Evolutionary conservation across 2,113 vertebrate genomes (phyloP), one percentile per base, ranked within the genome.

Genomic region (Sturnira hondurensis): DNA sequence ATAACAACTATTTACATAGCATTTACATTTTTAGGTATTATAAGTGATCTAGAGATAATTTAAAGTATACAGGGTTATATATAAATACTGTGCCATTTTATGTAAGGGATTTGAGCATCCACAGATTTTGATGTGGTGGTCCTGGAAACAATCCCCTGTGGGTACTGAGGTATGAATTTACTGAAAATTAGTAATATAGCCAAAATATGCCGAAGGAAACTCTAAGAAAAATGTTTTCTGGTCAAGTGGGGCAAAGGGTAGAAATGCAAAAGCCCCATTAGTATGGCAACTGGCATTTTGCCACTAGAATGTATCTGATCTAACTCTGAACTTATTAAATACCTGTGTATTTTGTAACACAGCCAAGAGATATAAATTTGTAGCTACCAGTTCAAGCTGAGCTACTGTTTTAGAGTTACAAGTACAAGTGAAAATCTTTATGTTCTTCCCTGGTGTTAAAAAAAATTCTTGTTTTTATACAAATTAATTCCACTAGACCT

Each of bases 401-500:
- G 47, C 73, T 91, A 54, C 93, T 86, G 52, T 94, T 95, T 88
- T 74, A 86, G 43, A 84, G 36, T 54, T 56, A 1, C 2, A 24
- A 33, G 4, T 85, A 54, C 58, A 96, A 43, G 47, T 90, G 70
- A 86, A 97, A 95, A 94, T 91, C 83, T 87, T 90, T 71, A 61
- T 86, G 61, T 82, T 86, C 65, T 82, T 90, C 67, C 12, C 58
- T 81, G 47, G 33, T 68, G 31, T 83, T 63, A 31, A 43, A 41
- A 82, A 41, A 80, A 80, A 50, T 71, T 54, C 36, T 83, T 76
- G 22, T 92, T 89, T 93, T 86, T 89, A 76, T 73, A 71, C 58
- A 95, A 54, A 93, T 93, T 70, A 89, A 38, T 94, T 94, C 54
- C 77, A 68, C 24, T 86, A 95, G 73, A 97, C 86, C 82, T 95